Conservation (phyloP, 2,888 invertebrate genomes). For the Drosophila borborema region DNA sequence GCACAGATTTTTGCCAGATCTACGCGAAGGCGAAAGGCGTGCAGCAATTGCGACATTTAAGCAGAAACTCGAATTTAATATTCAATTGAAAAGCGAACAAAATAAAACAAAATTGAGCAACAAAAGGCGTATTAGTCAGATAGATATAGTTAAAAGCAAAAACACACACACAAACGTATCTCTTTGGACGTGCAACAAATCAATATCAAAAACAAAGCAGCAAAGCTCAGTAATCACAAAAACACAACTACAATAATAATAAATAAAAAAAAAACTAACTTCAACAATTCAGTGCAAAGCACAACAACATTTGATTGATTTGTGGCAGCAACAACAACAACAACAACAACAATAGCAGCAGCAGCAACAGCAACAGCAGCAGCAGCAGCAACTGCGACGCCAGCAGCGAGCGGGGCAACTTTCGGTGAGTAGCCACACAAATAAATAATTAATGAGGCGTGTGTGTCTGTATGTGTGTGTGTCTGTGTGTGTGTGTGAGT, state of each 20-base stretch:
- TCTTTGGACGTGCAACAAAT: constrained; percentile 27
- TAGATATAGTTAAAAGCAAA: neutral
- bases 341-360: constrained; percentile 23
- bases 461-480: constrained; percentile 21
- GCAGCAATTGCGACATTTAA: constrained; percentile 29
- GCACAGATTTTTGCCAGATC: constrained; percentile 14
- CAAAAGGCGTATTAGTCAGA: neutral
- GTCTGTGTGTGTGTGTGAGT: constrained; percentile 10
- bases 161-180: neutral
- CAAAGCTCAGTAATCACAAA: constrained; percentile 23
- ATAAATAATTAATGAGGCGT: constrained; percentile 69
- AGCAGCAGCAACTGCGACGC: constrained; percentile 22
- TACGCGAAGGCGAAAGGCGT: constrained; percentile 15
- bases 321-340: constrained; percentile 46
- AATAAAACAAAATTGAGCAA: neutral
- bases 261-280: constrained; percentile 7
- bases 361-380: constrained; percentile 16
- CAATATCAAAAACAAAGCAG: constrained; percentile 22
- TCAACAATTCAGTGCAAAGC: constrained; percentile 27
- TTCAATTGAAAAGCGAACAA: neutral
- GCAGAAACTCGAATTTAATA: neutral
- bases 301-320: constrained; percentile 65
- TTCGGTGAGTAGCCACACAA: constrained; percentile 65
- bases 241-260: neutral
- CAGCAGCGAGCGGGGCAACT: constrained; percentile 24